Evolutionary conservation across 2,888 invertebrate species (phyloP), one percentile per base, ranked within the genome.

Genomic region (Nemurella pictetii): DNA sequence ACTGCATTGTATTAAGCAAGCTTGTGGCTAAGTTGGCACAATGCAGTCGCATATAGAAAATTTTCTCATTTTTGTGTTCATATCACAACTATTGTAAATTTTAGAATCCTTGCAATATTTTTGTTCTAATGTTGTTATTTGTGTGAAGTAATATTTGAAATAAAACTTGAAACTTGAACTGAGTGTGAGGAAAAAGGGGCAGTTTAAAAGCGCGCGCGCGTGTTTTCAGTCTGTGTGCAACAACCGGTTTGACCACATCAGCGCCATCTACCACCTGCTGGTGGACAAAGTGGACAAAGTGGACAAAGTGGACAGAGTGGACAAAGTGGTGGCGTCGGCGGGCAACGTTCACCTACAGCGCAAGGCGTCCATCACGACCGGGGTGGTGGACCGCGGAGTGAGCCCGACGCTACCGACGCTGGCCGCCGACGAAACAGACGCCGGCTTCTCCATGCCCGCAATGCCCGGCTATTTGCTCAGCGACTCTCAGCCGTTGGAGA

Each of bases 251-350:
- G 98, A 98, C 91, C 97, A 97, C 91, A 95, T 97, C 88, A 96
- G 96, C 88, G 98, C 98, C 87, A 98, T 98, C 88, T 98, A 98
- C 90, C 96, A 97, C 90, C 92, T 98, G 87, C 92, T 98, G 78
- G 93, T 95, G 89, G 98, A 98, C 90, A 96, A 96, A 89, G 89
- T 96, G 86, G 92, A 93, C 92, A 84, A 83, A 85, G 26, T 72
- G 77, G n/a, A 77, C 82, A 5, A 25, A 72, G 88, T 91, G 92
- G 88, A 90, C 92, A 84, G 83, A 85, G 26, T 72, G 77, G n/a
- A 77, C 82, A 5, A 25, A 72, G 3, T 29, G 83, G 75, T 78
- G 72, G 82, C 55, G 35, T 28, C 82, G 32, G 25, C 73, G 73
- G 77, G 73, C 77, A 36, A 55, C 84, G 25, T 80, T 83, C 29